phyloP scores from a whole-genome alignment of 2,888 invertebrate genomes.

The Stratiomys singularior region DNA sequence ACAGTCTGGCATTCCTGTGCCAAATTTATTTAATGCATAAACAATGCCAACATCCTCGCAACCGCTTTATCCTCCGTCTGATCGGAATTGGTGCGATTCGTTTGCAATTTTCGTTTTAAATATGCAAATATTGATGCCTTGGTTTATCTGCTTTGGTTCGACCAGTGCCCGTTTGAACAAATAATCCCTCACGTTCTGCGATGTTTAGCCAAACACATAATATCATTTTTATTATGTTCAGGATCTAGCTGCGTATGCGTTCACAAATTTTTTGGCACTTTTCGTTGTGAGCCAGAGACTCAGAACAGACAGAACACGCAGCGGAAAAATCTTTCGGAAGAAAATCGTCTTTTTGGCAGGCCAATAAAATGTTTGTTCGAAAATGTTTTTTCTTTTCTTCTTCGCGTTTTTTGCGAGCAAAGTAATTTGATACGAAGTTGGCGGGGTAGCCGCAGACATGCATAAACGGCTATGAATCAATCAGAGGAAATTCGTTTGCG shows the following conservation, averaged over 20 bases:
- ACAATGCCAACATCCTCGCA: too few species aligned
- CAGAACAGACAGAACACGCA: background rate
- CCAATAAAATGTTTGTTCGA: constrained; percentile 42
- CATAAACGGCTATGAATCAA: background rate
- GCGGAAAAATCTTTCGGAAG: constrained; percentile 10
- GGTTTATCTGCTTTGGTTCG: background rate
- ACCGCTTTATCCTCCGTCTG: too few species aligned
- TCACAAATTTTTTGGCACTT: constrained; percentile 36
- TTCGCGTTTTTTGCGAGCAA: constrained; percentile 38
- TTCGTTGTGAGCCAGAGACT: background rate
- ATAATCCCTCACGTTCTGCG: background rate
- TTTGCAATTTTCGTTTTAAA: background rate
- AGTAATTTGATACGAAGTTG: constrained; percentile 29
- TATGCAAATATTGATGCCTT: constrained; percentile 14
- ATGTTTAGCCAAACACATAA: constrained; percentile 23
- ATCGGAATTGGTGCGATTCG: too few species aligned
- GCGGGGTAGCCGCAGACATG: background rate
- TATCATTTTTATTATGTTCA: background rate
- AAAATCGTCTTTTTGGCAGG: constrained; percentile 39
- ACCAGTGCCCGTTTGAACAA: background rate
- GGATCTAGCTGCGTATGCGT: constrained; percentile 19
- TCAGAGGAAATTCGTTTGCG: background rate
- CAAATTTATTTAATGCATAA: too few species aligned
- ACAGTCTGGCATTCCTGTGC: too few species aligned
- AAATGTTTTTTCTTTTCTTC: background rate